Base-by-base conservation (phyloP, 2,113 vertebrate genomes). In the Percopsis transmontana region DNA sequence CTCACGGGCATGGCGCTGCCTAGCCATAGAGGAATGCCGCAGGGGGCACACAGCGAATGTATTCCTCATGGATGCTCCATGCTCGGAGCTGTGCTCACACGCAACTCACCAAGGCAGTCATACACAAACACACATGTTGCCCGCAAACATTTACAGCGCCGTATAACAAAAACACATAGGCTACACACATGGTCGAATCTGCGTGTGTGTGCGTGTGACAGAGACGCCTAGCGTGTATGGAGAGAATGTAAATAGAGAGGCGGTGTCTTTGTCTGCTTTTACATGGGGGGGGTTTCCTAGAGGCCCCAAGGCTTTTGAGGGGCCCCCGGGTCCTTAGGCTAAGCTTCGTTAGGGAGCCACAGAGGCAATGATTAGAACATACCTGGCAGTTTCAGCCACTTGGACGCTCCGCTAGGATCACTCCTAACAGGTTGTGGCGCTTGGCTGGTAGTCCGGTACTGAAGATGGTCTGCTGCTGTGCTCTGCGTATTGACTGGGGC, bases 351-450 rank as follows among this genome's bases (percentile, higher is more conserved):
- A 78, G 83, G 76, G 81, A 88, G 83, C 85, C 86, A 77, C 80
- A 11, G 79, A 79, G 72, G 81, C 69, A 76, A 76, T 85, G 81
- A 90, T 87, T 86, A 85, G 85, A 85, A 86, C 86, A 83, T 90
- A 92, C 88, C 90, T 90, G 88, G 85, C 74, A 77, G 83, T 74
- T 89, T 81, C 74, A 89, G 79, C 85, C 85, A 88, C 85, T 89
- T 84, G 80, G 80, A 75, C 60, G 77, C 83, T 89, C 76, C 75
- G 61, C 85, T 78, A 77, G 84, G 84, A 85, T 89, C 88, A 89
- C 62, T 74, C 63, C 82, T 90, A 90, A 90, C 73, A 80, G 83
- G 66, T 88, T 87, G 80, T 87, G 91, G 85, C 87, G 82, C 87
- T 89, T 84, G 83, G 82, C 85, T 77, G 85, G 88, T 90, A 86